These are phyloP conservation scores for Carposina sasakii DNA, from an alignment of 1,140 invertebrate species.

Conservation along the genomic window DNA sequence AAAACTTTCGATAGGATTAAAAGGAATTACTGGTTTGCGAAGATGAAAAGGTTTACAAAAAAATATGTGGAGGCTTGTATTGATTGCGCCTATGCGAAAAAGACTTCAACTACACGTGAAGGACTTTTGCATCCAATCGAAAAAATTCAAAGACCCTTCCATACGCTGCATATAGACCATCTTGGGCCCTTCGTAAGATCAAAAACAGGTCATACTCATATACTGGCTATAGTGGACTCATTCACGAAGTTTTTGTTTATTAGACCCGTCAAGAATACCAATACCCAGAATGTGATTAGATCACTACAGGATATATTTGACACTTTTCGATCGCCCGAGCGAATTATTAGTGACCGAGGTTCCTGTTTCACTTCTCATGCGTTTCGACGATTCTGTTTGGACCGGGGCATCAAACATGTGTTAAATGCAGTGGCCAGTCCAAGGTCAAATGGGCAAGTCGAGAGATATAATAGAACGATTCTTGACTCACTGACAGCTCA, in stretches of 20 bases:
- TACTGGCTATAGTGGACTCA: not conserved
- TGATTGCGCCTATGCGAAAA: not conserved
- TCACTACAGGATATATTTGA: not conserved
- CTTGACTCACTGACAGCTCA: slow-evolving; percentile 1
- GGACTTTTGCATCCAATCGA: not conserved
- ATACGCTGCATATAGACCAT: not conserved
- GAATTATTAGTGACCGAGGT: not conserved
- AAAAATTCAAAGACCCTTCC: not conserved
- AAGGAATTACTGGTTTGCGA: not conserved
- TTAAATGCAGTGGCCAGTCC: not conserved
- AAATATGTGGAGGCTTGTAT: not conserved
- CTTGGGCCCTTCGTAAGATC: not conserved
- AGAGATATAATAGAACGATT: slow-evolving; percentile 5
- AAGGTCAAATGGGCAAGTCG: not conserved
- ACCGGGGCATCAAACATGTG: not conserved
- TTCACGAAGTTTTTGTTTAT: not conserved
- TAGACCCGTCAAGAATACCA: not conserved
- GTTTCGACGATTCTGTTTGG: not conserved
- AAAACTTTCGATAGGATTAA: not conserved
- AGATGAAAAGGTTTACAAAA: not conserved
- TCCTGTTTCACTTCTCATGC: not conserved
- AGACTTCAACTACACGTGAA: not conserved
- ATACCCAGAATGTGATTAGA: not conserved
- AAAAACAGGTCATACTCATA: not conserved
- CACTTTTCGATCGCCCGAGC: not conserved